These are phyloP conservation scores for Platycheirus rosarum DNA, from an alignment of 2,888 invertebrate genomes.

Conservation along the genomic window DNA sequence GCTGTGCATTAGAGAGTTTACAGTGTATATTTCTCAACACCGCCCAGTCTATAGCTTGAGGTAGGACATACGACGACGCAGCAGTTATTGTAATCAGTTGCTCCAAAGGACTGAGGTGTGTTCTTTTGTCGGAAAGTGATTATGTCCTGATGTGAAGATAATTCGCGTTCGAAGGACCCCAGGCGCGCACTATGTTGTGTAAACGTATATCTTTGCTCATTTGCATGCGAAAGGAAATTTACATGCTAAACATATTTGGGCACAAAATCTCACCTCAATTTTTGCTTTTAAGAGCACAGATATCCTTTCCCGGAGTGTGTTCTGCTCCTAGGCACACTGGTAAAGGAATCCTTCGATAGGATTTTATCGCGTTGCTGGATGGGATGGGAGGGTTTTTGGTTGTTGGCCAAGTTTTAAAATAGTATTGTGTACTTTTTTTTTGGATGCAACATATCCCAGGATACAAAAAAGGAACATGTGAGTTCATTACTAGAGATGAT, in stretches of 20 bases:
- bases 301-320: conserved; percentile 46
- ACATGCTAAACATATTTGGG: conserved; percentile 73
- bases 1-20: conserved; percentile 5
- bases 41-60: conserved; percentile 20
- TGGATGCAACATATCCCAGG: conserved; percentile 36
- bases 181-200: no score
- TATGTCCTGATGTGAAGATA: conserved; percentile 73
- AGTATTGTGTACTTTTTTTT: conserved; percentile 12
- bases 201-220: conserved; percentile 62
- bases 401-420: conserved; percentile 64
- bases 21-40: conserved; percentile 20
- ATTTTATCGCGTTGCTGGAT: conserved; percentile 54
- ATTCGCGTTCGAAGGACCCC: conserved; percentile 61
- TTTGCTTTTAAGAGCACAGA: not conserved
- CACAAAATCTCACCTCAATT: conserved; percentile 70
- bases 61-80: no score
- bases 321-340: conserved; percentile 31
- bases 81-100: conserved; percentile 65
- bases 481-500: conserved; percentile 74
- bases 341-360: conserved; percentile 53
- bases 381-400: conserved; percentile 47
- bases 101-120: conserved; percentile 52
- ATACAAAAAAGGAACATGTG: conserved; percentile 52
- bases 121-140: conserved; percentile 51
- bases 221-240: conserved; percentile 72